Evolutionary conservation across 2,113 vertebrate species (phyloP).

Genomic region (Dasypus novemcinctus): DNA sequence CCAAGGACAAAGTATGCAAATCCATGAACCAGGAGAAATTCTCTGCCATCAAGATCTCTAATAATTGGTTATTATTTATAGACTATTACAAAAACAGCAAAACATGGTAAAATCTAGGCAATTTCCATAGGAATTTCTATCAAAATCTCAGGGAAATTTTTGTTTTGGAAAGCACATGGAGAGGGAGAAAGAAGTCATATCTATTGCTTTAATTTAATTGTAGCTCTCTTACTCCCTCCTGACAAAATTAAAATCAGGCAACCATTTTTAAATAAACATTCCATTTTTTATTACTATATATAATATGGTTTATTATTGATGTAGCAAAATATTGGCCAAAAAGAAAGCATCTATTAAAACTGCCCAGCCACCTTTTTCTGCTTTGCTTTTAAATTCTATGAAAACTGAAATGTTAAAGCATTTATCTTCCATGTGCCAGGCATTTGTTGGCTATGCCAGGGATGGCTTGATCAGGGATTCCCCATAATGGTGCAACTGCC

Average conservation of each 20-base stretch:
- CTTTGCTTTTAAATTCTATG: neutral
- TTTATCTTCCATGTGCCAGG: neutral
- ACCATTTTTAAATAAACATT: conserved; percentile 24
- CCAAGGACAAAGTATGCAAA: conserved; percentile 59
- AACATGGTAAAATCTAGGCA: neutral
- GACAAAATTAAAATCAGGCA: conserved; percentile 13
- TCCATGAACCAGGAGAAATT: conserved; percentile 14
- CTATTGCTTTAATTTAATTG: neutral
- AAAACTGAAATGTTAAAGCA: conserved; percentile 24
- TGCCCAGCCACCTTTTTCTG: neutral
- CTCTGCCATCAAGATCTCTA: conserved; percentile 14
- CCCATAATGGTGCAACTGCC: neutral
- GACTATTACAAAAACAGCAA: neutral
- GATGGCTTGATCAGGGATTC: neutral
- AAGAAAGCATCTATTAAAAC: neutral
- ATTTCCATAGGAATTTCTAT: conserved; percentile 5
- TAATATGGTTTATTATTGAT: neutral
- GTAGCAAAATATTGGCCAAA: conserved; percentile 16
- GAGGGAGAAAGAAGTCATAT: neutral
- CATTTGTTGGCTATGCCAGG: neutral
- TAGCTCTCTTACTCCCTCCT: neutral
- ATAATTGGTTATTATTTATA: conserved; percentile 38
- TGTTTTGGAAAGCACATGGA: neutral
- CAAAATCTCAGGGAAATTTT: neutral
- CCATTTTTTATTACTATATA: neutral